These are phyloP conservation scores for Syritta pipiens DNA, from an alignment of 2,888 invertebrate genomes.

Conservation along the genomic window DNA sequence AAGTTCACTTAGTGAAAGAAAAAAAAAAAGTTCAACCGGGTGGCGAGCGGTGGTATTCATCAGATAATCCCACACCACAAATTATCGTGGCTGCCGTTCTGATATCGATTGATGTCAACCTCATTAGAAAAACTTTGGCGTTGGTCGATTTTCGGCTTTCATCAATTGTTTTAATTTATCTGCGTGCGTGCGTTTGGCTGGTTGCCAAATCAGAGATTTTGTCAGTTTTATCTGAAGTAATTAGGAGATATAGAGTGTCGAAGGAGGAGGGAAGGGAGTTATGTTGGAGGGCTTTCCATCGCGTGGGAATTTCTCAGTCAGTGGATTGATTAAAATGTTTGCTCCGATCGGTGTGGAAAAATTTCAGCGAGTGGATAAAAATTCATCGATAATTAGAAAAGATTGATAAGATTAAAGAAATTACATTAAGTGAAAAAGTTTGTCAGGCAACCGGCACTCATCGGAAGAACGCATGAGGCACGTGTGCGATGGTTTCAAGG, in stretches of 20 bases:
- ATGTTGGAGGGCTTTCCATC: not conserved
- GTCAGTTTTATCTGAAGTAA: not conserved
- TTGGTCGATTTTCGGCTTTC: slow-evolving; percentile 6
- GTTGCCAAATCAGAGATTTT: not conserved
- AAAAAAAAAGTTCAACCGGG: too few relatives aligned
- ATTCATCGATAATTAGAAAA: not conserved
- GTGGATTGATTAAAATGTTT: not conserved
- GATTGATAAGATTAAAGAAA: slow-evolving; percentile 4
- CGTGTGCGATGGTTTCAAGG: too few relatives aligned
- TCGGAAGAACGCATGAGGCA: too few relatives aligned
- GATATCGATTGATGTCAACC: slow-evolving; percentile 16
- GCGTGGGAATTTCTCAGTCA: slow-evolving; percentile 4
- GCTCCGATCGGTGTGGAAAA: too few relatives aligned
- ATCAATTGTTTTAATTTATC: not conserved
- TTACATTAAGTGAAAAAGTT: slow-evolving; percentile 7
- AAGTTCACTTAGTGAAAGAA: slow-evolving; percentile 10
- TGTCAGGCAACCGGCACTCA: too few relatives aligned
- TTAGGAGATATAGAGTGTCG: slow-evolving; percentile 4
- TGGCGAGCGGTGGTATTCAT: not conserved
- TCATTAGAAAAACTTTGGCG: slow-evolving; percentile 4
- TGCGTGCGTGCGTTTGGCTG: not conserved
- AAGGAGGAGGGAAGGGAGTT: not conserved
- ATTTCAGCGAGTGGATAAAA: not conserved
- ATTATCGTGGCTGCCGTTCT: not conserved
- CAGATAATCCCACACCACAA: not conserved